Percentiles rank a stretch among this genome's conserved stretches.
These are phyloP conservation scores for Oceanites oceanicus DNA, from an alignment of 2,113 vertebrate species.

Conservation along the genomic window DNA sequence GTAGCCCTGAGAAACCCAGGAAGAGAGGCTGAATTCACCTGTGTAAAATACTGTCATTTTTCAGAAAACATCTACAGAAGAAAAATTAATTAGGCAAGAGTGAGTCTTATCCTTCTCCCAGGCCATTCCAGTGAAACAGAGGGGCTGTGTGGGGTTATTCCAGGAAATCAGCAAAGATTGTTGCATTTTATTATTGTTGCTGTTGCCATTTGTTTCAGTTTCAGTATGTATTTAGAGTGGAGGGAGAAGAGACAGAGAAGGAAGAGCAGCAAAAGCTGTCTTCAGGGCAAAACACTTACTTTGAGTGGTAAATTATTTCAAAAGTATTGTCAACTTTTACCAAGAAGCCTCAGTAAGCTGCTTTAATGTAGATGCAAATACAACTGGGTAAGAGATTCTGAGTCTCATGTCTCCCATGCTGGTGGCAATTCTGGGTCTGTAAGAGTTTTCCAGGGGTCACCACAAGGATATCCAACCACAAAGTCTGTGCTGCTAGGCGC, in stretches of 20 bases:
- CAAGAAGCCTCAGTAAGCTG: background rate
- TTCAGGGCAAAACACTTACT: background rate
- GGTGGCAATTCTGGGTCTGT: background rate
- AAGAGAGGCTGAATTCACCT: background rate
- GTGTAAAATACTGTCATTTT: background rate
- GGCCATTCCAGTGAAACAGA: background rate
- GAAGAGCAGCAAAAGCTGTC: background rate
- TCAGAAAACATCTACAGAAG: background rate
- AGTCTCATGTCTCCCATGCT: background rate
- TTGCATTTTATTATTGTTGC: background rate
- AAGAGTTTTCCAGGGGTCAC: background rate
- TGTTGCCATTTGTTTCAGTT: background rate
- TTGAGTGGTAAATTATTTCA: background rate
- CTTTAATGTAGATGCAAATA: background rate
- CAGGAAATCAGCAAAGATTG: background rate
- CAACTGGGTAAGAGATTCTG: background rate
- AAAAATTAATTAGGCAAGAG: background rate
- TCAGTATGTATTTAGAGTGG: background rate
- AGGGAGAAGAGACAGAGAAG: background rate
- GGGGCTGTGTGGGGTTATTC: background rate
- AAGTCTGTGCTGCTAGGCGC: background rate
- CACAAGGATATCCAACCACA: background rate
- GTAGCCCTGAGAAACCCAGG: background rate
- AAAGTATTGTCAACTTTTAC: background rate
- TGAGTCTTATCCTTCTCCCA: background rate